Evolutionary conservation across 1,140 invertebrate species (phyloP), one percentile per base, ranked within the genome.

Genomic region (Temnothorax curvispinosus): DNA sequence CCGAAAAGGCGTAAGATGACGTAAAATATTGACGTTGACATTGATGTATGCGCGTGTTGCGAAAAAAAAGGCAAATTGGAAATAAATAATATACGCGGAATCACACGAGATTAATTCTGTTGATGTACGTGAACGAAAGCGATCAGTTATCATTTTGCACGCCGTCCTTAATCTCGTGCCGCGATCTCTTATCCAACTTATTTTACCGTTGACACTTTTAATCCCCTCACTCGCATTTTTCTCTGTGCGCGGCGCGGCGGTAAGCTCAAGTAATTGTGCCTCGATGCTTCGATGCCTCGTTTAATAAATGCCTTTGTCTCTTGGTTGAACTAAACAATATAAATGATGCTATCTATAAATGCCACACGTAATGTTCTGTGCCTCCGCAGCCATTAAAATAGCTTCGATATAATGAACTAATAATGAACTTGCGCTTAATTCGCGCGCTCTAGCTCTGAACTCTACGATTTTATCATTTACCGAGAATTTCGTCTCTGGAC

Each of bases 141-240:
- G 15, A 27, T 27, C 27, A 69, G 62, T 81, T 69, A 80, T 80
- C 21, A n/a, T 52, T 54, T 67, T 67, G 35, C 13, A 65, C 38
- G 50, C 27, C 27, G 38, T 6, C 27, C 15, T 27, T 82, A 72
- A 82, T 82, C 47, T 69, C 32, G 7, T 9, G 8, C 13, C n/a
- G 9, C n/a, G 41, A 54, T 69, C 38, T 44, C 7, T 82, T 47
- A 82, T 74, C 32, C 41, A 11, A 44, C 3, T 41, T 41, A 58
- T 58, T 69, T 56, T 80, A 1, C 7, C 3, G n/a, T 69, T 56
- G 54, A 69, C 8, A 58, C 0, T 9, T 27, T 9, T 58, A 81
- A 56, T 81, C 50, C 50, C 18, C 18, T 58, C 47, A n/a, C 52
- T 38, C 5, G 56, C n/a, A 47, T 44, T 44, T 15, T 44, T 21